Evolutionary conservation across 2,113 vertebrate genomes (phyloP), one percentile per base, ranked within the genome.

Genomic region (Archocentrus centrarchus): DNA sequence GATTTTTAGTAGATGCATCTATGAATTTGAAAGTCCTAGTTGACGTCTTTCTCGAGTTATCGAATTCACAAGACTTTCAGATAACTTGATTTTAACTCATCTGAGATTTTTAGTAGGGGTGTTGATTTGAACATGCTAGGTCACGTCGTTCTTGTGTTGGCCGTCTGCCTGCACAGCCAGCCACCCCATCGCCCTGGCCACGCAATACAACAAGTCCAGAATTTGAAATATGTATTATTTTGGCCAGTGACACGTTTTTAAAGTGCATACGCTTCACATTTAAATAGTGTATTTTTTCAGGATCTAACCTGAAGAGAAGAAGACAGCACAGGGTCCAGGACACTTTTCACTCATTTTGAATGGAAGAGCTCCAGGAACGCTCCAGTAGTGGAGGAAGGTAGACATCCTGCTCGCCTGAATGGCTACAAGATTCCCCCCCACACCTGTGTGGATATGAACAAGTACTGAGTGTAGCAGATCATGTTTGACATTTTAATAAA

Each of bases 361-460:
- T 0, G 97, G 97, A 22, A 98, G 91, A 81, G 97, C 93, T 20
- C 98, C 97, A 15, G 98, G 97, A n/a, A 95, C 84, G 47, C 97
- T 96, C 95, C 97, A 96, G 86, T 94, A 96, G 83, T 99, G 97
- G 68, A 99, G 96, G 92, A 95, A 97, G n/a, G 98, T 98, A 50
- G 98, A 98, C 92, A 98, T 97, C 32, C 98, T 96, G 90, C 98
- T 99, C 64, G 97, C 97, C 90, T 99, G 98, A 92, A 99, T 97
- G 76, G 97, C 97, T 0, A 98, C 97, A 75, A 99, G 96, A 86
- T 98, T 99, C 59, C 98, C 98, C 17, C 97, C 98, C 2, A 97
- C 97, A 87, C 98, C 98, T 95, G 77, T 2, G 63, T 37, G 7
- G 24, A 82, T 9, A 70, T 18, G 14, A 15, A 68, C 30, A 59